phyloP scores from a whole-genome alignment of 1,140 invertebrate species.

The Bombus turneri region DNA sequence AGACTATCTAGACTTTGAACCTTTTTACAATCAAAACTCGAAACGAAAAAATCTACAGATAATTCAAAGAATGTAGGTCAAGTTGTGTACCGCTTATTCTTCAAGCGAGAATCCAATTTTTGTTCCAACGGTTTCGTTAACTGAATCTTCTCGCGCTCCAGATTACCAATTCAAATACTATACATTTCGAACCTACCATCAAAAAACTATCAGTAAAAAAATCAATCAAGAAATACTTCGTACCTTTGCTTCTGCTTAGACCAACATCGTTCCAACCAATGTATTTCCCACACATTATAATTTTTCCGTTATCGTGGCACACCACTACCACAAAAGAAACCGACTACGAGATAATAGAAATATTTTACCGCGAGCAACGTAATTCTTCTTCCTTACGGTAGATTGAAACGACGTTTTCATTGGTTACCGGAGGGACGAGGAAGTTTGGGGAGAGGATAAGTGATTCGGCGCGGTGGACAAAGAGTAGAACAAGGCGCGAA shows the following conservation, averaged over 20 bases:
- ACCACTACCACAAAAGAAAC: no score
- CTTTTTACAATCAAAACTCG: background rate
- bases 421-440: background rate
- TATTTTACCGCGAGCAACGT: background rate
- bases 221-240: no score
- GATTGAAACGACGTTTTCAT: constrained; percentile 49
- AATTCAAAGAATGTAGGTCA: background rate
- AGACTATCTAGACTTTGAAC: background rate
- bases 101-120: background rate
- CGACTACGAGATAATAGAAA: constrained; percentile 29
- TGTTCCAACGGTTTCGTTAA: background rate
- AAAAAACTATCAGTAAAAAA: no score
- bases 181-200: no score
- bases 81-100: background rate
- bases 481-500: constrained; percentile 5
- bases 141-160: background rate
- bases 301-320: background rate
- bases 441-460: constrained; percentile 13
- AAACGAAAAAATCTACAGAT: background rate
- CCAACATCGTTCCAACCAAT: no score
- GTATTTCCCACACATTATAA: background rate
- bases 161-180: background rate
- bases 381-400: constrained; percentile 45
- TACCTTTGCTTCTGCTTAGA: background rate
- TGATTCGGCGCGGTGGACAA: constrained; percentile 45